Evolutionary conservation across 2,113 vertebrate species (phyloP), one percentile per base, ranked within the genome.

Genomic region (Mesitornis unicolor): DNA sequence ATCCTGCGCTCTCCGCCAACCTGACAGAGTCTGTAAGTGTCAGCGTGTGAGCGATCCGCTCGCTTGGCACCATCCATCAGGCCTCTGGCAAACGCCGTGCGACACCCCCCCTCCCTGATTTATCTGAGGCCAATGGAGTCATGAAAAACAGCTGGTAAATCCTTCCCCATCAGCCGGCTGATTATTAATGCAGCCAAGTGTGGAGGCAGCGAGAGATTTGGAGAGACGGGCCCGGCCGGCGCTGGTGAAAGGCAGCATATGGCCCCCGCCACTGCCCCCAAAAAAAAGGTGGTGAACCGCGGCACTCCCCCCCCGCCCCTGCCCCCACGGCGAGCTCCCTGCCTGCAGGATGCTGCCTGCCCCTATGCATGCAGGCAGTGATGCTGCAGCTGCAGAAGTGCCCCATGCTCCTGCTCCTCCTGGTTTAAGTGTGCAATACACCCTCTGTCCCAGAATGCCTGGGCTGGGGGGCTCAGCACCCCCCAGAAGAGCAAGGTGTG

Each of bases 91-190:
- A 91, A 86, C 22, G 29, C 91, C 59, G 2, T 9, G 84, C 4
- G 74, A 50, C 93, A 70, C 82, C 90, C 95, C 45, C n/a, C 91
- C 78, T 91, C 96, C 64, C 95, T 96, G 96, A 96, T 97, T 97
- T 97, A 97, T 97, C 95, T 82, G 95, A 96, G 96, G 96, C 95
- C 95, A 88, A 83, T 48, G 85, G 93, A 96, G 96, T 97, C 95
- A 70, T 68, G 95, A 93, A 96, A 97, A 97, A 96, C 96, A 96
- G 96, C 95, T 97, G 96, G 95, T 96, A 97, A 97, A 97, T 97
- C 95, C 95, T 96, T 96, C 95, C 91, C 95, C 91, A 94, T 94
- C 95, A 96, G 92, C 92, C 25, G 53, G 78, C 92, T 93, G 91
- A 87, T 96, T 95, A 95, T 95, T 95, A 96, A 94, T 90, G 95